These are phyloP conservation scores for Rhabditoides inermis DNA, from an alignment of 2,888 invertebrate species.

Conservation along the genomic window DNA sequence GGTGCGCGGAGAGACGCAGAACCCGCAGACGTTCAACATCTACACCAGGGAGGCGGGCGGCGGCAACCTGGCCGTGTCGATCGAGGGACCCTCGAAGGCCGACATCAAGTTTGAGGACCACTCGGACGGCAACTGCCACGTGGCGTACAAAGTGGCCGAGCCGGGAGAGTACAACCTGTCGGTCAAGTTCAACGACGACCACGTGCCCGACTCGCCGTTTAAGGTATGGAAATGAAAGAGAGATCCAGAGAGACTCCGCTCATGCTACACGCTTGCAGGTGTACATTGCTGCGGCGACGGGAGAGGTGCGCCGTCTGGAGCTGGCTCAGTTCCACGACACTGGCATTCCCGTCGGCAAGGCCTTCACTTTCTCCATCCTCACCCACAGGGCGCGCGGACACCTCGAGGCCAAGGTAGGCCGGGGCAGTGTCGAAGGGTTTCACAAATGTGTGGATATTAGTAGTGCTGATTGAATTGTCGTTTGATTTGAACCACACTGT, in stretches of 20 bases:
- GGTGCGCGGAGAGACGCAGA: slow-evolving; percentile 78
- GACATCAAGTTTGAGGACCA: slow-evolving; percentile 88
- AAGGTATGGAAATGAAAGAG: no score
- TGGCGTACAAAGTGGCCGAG: slow-evolving; percentile 81
- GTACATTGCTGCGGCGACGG: slow-evolving; percentile 54
- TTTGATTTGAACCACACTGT: neutral
- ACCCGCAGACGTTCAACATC: slow-evolving; percentile 70
- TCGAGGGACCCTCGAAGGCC: slow-evolving; percentile 88
- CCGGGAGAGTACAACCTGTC: slow-evolving; percentile 71
- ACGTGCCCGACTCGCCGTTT: slow-evolving; percentile 97
- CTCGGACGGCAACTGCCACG: slow-evolving; percentile 92
- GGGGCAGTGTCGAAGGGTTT: no score
- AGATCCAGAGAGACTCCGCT: no score
- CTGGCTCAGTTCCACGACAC: slow-evolving; percentile 34
- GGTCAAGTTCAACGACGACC: slow-evolving; percentile 95
- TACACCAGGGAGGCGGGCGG: slow-evolving; percentile 97
- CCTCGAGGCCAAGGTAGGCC: slow-evolving; percentile 55
- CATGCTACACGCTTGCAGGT: slow-evolving; percentile 14
- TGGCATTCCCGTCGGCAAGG: slow-evolving; percentile 65
- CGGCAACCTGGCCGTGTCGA: slow-evolving; percentile 86
- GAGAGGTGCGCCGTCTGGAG: slow-evolving; percentile 65
- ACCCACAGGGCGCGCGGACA: slow-evolving; percentile 74
- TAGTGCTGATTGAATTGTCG: neutral
- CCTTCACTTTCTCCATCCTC: slow-evolving; percentile 85
- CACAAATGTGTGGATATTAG: no score